These are phyloP conservation scores for Diplogasteroides magnus DNA, from an alignment of 1,140 invertebrate genomes.

Conservation along the genomic window DNA sequence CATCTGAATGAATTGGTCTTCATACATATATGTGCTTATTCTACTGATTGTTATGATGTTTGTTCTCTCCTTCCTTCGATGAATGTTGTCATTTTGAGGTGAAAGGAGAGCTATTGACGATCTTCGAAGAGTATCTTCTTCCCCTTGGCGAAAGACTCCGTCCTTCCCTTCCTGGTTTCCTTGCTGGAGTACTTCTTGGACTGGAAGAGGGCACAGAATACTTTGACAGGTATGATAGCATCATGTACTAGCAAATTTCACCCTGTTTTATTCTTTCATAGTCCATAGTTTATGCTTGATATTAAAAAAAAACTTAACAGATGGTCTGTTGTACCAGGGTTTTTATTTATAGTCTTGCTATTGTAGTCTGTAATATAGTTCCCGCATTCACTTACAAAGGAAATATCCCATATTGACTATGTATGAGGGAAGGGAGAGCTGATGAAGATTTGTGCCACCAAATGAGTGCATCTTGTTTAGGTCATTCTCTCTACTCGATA, in stretches of 20 bases:
- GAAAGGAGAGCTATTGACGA: constrained; percentile 72
- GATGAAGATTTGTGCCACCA: no score
- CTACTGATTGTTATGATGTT: neutral
- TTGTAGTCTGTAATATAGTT: no score
- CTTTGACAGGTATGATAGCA: constrained; percentile 68
- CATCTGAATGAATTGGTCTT: neutral
- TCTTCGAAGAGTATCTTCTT: constrained; percentile 87
- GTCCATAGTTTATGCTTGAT: no score
- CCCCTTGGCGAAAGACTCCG: constrained; percentile 73
- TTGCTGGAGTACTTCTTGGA: constrained; percentile 76
- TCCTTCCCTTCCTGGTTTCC: constrained; percentile 78
- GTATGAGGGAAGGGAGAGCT: no score
- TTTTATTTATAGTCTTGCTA: neutral
- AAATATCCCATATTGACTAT: no score
- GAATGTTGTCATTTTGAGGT: constrained; percentile 59
- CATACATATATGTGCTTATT: neutral
- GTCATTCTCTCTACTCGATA: constrained; percentile 69
- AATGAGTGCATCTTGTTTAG: neutral
- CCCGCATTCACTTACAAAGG: no score
- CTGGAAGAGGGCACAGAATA: constrained; percentile 85
- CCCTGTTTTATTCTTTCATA: neutral
- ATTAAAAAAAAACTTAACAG: no score
- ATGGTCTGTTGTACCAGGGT: neutral
- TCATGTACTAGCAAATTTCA: neutral
- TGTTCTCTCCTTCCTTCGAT: neutral